Conservation (phyloP, 2,113 vertebrate genomes). For the Clarias gariepinus region DNA sequence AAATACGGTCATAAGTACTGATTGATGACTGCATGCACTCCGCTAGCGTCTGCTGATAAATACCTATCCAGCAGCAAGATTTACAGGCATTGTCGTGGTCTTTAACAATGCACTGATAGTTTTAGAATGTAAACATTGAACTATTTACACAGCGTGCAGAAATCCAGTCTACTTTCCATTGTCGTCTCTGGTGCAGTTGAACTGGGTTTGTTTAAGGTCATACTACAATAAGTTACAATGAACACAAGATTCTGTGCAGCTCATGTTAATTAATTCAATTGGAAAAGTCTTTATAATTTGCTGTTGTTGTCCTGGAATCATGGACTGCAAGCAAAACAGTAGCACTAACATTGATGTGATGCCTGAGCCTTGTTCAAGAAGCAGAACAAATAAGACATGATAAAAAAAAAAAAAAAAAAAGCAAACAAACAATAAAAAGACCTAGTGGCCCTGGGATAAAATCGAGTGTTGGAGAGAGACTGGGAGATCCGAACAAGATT, state of each 20-base stretch:
- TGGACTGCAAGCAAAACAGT: not conserved
- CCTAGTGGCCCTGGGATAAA: not conserved
- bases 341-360: not conserved
- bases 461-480: not conserved
- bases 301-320: not conserved
- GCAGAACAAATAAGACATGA: not conserved
- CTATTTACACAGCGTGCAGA: not conserved
- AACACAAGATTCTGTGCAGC: not conserved
- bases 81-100: not conserved
- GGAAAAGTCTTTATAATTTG: not conserved
- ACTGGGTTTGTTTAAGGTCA: constrained; percentile 50
- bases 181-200: not conserved
- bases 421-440: not conserved
- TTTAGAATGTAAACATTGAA: not conserved
- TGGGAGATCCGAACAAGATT: not conserved
- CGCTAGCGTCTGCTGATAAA: not conserved
- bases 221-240: constrained; percentile 43
- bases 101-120: not conserved
- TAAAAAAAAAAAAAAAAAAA: not conserved
- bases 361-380: not conserved
- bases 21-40: constrained; percentile 17
- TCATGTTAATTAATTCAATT: no score
- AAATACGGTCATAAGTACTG: not conserved
- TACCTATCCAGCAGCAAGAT: not conserved
- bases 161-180: not conserved